phyloP scores from a whole-genome alignment of 2,113 vertebrate species.

The Hemichromis elongatus region DNA sequence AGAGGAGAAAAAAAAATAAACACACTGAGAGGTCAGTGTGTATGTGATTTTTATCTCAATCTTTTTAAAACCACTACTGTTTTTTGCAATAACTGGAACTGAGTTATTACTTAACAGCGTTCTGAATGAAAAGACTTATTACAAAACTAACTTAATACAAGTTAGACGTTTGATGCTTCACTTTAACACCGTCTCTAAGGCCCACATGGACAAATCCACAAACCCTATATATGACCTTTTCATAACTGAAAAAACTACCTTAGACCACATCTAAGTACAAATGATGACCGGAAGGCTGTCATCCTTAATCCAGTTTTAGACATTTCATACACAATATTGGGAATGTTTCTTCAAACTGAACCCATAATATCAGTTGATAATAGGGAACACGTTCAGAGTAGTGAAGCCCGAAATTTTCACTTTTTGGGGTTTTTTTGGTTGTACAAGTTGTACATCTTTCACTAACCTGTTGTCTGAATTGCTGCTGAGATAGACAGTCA shows the following conservation, averaged over 20 bases:
- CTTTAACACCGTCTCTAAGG: background rate
- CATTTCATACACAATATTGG: too few relatives aligned
- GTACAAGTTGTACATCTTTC: background rate
- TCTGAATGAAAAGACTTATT: background rate
- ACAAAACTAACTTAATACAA: background rate
- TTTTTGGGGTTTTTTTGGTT: background rate
- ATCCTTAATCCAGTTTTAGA: background rate
- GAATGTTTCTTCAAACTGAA: background rate
- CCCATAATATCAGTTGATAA: background rate
- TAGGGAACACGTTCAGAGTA: background rate
- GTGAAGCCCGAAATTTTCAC: background rate
- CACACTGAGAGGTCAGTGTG: background rate
- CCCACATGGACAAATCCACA: background rate
- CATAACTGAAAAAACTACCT: background rate
- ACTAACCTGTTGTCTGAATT: conserved; percentile 90
- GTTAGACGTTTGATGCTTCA: background rate
- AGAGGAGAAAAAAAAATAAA: too few relatives aligned
- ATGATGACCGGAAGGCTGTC: background rate
- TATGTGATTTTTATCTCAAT: background rate
- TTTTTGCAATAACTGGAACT: background rate
- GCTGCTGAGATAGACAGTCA: conserved; percentile 89
- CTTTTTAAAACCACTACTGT: background rate
- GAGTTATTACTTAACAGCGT: background rate
- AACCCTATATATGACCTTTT: background rate
- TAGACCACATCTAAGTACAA: background rate